Base-by-base conservation (phyloP, 2,113 vertebrate genomes). In the Holacanthus passer region DNA sequence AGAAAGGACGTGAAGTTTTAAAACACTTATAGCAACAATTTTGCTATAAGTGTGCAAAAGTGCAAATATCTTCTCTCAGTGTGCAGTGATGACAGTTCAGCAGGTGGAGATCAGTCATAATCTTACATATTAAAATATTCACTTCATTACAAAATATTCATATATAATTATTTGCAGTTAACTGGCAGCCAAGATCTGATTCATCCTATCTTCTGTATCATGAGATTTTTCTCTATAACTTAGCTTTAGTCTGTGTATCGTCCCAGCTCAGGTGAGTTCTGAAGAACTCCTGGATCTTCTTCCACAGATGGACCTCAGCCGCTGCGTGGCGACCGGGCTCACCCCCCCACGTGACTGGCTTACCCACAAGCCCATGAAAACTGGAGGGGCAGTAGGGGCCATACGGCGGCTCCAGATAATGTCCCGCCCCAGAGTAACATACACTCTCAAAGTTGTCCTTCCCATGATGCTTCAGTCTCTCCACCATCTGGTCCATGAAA, bases 241-340 rank as follows among this genome's bases (percentile, higher is more conserved):
- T 92, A 4, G 85, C 27, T 64, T 63, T 16, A 3, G 16, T n/a
- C 3, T 29, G 32, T 0, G 48, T 4, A 22, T 3, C 17, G 3
- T 64, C 59, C 24, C 73, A 74, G 41, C 53, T 82, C 52, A 93
- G 86, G 8, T 89, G 83, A 48, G 48, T 20, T 64, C n/a, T 89
- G 29, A 94, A 84, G 73, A 94, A 95, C 39, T 87, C 79, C 53
- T 83, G 88, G 39, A 94, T 79, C 83, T 89, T 94, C 48, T 63
- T 87, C 94, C 94, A 95, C 47, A 91, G 14, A 5, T 90, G 83
- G 32, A 91, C 84, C 55, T 95, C 93, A 16, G 93, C 94, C 6
- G 63, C 70, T 4, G 85, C 73, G 27, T 95, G 94, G 13, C 78
- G 12, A 32, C 7, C 71, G 19, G 86, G 29, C 45, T 90, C 81